These are phyloP conservation scores for Malurus melanocephalus DNA, from an alignment of 2,113 vertebrate genomes.

Conservation along the genomic window DNA sequence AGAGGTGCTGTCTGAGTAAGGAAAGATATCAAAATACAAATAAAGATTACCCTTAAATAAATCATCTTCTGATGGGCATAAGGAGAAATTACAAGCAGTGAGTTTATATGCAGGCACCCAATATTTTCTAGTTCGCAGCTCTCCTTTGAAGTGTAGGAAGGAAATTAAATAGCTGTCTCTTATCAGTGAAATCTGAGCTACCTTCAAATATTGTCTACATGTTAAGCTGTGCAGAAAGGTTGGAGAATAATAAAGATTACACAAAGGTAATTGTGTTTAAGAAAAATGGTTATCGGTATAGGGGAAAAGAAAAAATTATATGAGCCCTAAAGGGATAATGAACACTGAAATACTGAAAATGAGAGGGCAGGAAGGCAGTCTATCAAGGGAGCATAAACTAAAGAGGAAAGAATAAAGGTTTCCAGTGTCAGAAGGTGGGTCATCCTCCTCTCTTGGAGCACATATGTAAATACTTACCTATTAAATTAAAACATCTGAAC, in stretches of 20 bases:
- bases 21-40: not conserved
- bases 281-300: not conserved
- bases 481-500: not conserved
- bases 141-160: not conserved
- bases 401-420: not conserved
- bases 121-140: not conserved
- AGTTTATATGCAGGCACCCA: not conserved
- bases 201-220: not conserved
- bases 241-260: not conserved
- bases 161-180: not conserved
- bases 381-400: not conserved
- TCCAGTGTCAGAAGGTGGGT: not conserved
- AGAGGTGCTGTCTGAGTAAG: not conserved
- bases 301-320: not conserved
- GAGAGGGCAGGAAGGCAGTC: not conserved
- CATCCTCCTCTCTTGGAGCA: not conserved
- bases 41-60: not conserved
- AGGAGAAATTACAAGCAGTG: not conserved
- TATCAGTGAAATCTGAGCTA: slow-evolving; percentile 1
- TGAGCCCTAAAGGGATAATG: not conserved
- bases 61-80: not conserved
- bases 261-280: not conserved
- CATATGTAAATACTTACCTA: not conserved
- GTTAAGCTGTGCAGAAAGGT: not conserved
- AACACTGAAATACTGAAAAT: not conserved